Base-by-base conservation (phyloP, 2,113 vertebrate genomes). In the Rhinolophus ferrumequinum region DNA sequence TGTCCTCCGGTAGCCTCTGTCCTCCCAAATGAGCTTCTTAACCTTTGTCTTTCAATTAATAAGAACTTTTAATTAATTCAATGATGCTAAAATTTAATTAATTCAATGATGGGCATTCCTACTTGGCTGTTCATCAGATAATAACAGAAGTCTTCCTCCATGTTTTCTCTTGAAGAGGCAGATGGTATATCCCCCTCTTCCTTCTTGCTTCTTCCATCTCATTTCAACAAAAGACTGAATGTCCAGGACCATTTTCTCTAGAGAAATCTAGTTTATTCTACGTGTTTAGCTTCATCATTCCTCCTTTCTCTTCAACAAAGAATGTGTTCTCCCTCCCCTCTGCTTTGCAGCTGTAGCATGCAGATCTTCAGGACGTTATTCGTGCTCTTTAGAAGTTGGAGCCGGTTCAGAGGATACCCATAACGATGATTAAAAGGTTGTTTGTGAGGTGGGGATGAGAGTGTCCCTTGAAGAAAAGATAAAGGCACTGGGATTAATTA, bases 391-490 rank as follows among this genome's bases (percentile, higher is more conserved):
- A 21, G 33, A 85, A 72, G 64, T 60, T 62, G 69, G 75, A 95
- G 62, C 70, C 44, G 44, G 58, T 90, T 96, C 41, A 83, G 80
- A 96, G 84, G 75, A 75, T 66, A 50, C 21, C 80, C 28, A 33
- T 41, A 38, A 89, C 56, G 86, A 93, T 85, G 85, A 95, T 80
- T 79, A 92, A 95, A 90, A 85, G 84, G 64, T 35, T 28, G 64
- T 93, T 90, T 77, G 47, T 70, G 54, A 95, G 58, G 70, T 88
- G 67, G 75, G 60, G 70, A 38, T 75, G 89, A 76, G 44, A 54
- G 18, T 76, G 67, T 88, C 44, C 47, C 79, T 89, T 75, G 83
- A 92, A 95, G 70, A 91, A 82, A 95, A 96, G 95, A 90, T 87
- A 79, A 92, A 89, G 81, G 47, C 90, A 24, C 47, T 62, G 90